Conservation (phyloP, 2,797 vertebrate species). For the Parotocinclus haroldoi region DNA sequence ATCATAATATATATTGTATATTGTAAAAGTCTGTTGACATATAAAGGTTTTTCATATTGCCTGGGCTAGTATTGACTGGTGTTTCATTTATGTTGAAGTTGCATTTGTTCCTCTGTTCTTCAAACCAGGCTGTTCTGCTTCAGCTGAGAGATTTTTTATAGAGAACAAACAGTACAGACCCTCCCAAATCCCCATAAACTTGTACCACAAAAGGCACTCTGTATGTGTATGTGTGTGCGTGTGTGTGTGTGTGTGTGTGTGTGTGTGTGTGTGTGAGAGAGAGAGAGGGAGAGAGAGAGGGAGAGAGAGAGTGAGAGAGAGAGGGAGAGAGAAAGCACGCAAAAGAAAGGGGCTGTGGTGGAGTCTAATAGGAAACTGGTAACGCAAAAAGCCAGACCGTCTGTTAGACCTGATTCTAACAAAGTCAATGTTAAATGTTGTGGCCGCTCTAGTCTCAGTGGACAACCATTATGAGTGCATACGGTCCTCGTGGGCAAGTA, state of each 20-base stretch:
- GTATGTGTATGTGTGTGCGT: constrained; percentile 22
- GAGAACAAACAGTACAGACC: constrained; percentile 34
- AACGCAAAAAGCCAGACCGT: constrained; percentile 43
- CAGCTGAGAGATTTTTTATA: constrained; percentile 31
- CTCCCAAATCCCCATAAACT: constrained; percentile 29
- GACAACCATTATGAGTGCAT: constrained; percentile 36
- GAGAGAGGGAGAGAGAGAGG: too few species aligned
- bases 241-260: too few species aligned
- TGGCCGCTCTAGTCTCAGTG: constrained; percentile 40
- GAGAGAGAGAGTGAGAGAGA: neutral
- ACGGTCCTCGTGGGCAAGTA: constrained; percentile 35
- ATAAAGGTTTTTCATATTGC: neutral
- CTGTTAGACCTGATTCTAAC: constrained; percentile 45
- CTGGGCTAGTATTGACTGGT: neutral
- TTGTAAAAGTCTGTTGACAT: neutral
- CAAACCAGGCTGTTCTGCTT: constrained; percentile 32
- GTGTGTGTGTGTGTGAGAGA: constrained; percentile 1
- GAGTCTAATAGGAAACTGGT: constrained; percentile 35
- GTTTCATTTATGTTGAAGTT: neutral
- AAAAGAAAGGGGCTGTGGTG: constrained; percentile 20
- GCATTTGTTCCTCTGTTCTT: constrained; percentile 12
- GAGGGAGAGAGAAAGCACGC: neutral
- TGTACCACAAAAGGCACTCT: constrained; percentile 42
- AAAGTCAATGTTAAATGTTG: constrained; percentile 42
- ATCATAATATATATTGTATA: neutral